A percentile compares a stretch with the other conserved stretches of the same genome.
Conservation (phyloP, 2,113 vertebrate species). For the Capreolus pygargus region DNA sequence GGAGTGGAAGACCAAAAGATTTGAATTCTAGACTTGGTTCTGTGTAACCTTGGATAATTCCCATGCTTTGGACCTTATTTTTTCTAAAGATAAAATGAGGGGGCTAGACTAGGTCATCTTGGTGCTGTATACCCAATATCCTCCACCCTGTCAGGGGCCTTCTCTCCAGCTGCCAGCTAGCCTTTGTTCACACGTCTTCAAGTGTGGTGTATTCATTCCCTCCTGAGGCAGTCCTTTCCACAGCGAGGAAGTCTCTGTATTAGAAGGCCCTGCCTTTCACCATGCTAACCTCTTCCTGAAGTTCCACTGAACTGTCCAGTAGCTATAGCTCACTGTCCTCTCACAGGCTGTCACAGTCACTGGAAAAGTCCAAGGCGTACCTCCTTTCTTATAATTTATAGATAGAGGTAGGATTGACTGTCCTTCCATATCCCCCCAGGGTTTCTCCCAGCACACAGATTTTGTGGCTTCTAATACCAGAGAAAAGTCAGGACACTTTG, state of each 20-base stretch:
- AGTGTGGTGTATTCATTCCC: not conserved
- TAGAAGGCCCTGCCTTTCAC: not conserved
- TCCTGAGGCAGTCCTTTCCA: not conserved
- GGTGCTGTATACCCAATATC: not conserved
- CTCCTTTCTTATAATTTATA: slow-evolving; percentile 9
- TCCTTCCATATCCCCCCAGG: not conserved
- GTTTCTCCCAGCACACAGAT: not conserved
- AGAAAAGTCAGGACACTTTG: slow-evolving; percentile 34
- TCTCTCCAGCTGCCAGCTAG: not conserved
- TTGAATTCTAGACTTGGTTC: slow-evolving; percentile 4
- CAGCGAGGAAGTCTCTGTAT: not conserved
- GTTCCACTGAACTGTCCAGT: not conserved
- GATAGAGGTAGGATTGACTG: not conserved
- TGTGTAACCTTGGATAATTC: not conserved
- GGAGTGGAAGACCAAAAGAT: not conserved
- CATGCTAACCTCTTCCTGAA: not conserved
- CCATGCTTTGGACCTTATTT: not conserved
- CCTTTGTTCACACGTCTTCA: not conserved
- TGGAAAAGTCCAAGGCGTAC: not conserved
- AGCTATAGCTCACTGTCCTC: not conserved
- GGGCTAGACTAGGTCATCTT: not conserved
- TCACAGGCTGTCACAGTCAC: not conserved
- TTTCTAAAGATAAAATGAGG: not conserved
- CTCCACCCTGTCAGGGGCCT: not conserved
- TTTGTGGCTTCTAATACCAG: slow-evolving; percentile 11